A percentile compares a stretch with the other conserved stretches of the same genome.
These are phyloP conservation scores for rabbit (Oryctolagus cuniculus) DNA, from an alignment of 2,113 vertebrate genomes.

Conservation along the genomic window mOryCun1.1 NC_091438.1:106787501-106788000, in stretches of 20 bases:
- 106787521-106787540: neutral
- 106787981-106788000: too few species aligned
- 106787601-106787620: neutral
- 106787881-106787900: neutral
- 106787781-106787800: neutral
- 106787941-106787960: conserved; percentile 14
- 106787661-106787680: neutral
- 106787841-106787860: neutral
- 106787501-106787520: neutral
- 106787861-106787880: neutral
- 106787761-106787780: neutral
- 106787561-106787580: neutral
- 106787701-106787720: neutral
- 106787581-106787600: conserved; percentile 27
- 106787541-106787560: conserved; percentile 31
- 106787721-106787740: neutral
- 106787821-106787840: neutral
- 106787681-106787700: neutral
- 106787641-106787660: neutral
- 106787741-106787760: neutral
- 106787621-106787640: conserved; percentile 22
- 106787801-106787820: neutral
- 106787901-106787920: conserved; percentile 30
- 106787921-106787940: neutral
- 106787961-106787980: too few species aligned